Conservation (phyloP, 2,797 vertebrate genomes). For the Enteromius radiatus region DNA sequence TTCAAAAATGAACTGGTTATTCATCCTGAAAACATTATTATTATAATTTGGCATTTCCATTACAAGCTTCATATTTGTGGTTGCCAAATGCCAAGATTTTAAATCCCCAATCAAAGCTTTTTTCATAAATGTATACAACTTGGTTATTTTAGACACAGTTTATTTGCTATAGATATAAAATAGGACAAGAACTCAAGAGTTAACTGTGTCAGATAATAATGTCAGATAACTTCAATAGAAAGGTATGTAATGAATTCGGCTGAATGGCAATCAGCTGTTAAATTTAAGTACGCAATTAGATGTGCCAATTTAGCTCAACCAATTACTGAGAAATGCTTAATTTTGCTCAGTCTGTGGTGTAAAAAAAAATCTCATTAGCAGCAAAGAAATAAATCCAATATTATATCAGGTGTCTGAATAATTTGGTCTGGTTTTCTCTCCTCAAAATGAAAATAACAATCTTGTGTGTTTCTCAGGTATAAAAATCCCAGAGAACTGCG, state of each 20-base stretch:
- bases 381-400: not conserved
- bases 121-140: not conserved
- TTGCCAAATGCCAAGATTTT: not conserved
- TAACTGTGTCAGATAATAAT: not conserved
- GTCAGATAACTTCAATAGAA: not conserved
- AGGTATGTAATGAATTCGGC: not conserved
- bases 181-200: no score
- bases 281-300: not conserved
- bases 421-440: not conserved
- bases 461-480: constrained; percentile 79
- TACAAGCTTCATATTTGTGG: not conserved
- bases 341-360: no score
- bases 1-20: not conserved
- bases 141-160: not conserved
- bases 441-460: not conserved
- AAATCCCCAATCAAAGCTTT: not conserved
- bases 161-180: not conserved
- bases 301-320: not conserved
- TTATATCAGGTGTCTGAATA: not conserved
- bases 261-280: not conserved
- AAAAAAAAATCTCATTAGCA: no score
- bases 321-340: no score
- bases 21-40: not conserved
- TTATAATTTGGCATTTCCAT: not conserved
- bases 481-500: constrained; percentile 95